Conservation (phyloP, 2,113 vertebrate species). For the Nettapus auritus region DNA sequence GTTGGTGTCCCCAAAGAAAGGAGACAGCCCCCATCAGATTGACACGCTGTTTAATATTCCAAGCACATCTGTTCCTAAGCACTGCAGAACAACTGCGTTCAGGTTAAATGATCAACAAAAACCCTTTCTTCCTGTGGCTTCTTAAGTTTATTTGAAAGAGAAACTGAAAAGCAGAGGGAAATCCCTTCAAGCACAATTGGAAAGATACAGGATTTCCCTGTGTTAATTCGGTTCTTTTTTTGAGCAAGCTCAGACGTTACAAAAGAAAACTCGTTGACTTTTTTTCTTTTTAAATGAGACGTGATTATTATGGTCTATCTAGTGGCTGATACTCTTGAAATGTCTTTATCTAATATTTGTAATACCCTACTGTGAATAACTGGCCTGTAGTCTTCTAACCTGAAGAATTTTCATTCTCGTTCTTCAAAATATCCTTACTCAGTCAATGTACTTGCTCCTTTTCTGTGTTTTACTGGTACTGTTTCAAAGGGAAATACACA, state of each 20-base stretch:
- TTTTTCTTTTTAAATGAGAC: not conserved
- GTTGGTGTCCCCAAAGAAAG: not conserved
- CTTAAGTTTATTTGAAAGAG: slow-evolving; percentile 25
- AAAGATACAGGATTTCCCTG: slow-evolving; percentile 13
- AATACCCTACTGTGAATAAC: rapidly evolving
- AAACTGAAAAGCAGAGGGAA: slow-evolving; percentile 49
- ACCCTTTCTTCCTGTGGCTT: not conserved
- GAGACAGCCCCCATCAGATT: not conserved
- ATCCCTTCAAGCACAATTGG: slow-evolving; percentile 10
- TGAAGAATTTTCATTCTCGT: not conserved
- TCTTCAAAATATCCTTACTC: not conserved
- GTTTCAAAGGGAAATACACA: not conserved
- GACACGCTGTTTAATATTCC: not conserved
- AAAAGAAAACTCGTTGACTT: not conserved
- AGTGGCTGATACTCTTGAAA: not conserved
- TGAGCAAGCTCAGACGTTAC: not conserved
- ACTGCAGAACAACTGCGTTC: slow-evolving; percentile 19
- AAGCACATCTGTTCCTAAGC: slow-evolving; percentile 10
- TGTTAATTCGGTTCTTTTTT: not conserved
- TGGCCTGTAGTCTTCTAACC: not conserved
- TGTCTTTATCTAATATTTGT: not conserved
- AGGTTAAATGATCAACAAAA: slow-evolving; percentile 39
- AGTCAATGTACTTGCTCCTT: not conserved
- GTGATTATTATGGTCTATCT: not conserved
- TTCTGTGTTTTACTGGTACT: not conserved